phyloP scores from a whole-genome alignment of 2,113 vertebrate species.

The Dipodomys ordii region DNA sequence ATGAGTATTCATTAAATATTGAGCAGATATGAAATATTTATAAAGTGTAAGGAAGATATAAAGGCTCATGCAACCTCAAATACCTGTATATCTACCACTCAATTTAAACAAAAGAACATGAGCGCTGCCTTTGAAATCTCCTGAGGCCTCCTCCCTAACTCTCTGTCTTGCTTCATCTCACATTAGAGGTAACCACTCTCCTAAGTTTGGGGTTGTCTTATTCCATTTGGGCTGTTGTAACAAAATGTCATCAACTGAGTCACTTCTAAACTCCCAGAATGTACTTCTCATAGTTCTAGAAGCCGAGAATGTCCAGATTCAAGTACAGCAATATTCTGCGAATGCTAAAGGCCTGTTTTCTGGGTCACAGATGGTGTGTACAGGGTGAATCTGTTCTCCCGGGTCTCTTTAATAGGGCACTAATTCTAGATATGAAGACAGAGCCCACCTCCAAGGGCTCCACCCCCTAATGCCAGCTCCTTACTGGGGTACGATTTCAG shows the following conservation, averaged over 20 bases:
- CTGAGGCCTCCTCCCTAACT: not conserved
- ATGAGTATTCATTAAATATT: slow-evolving; percentile 61
- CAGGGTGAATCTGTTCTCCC: not conserved
- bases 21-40: slow-evolving; percentile 61
- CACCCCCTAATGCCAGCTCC: not conserved
- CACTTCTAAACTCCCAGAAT: not conserved
- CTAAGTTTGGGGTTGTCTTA: not conserved
- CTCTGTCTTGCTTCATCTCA: not conserved
- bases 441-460: not conserved
- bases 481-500: not conserved
- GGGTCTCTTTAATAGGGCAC: not conserved
- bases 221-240: not conserved
- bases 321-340: not conserved
- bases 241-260: not conserved
- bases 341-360: not conserved
- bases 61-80: not conserved
- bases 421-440: not conserved
- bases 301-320: not conserved
- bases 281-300: not conserved
- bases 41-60: not conserved
- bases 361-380: not conserved
- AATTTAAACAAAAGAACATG: not conserved
- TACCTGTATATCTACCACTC: not conserved
- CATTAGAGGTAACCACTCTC: not conserved
- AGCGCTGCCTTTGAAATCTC: not conserved